Evolutionary conservation across 2,888 invertebrate species (phyloP), one percentile per base, ranked within the genome.

Genomic region (Ariolimax columbianus): DNA sequence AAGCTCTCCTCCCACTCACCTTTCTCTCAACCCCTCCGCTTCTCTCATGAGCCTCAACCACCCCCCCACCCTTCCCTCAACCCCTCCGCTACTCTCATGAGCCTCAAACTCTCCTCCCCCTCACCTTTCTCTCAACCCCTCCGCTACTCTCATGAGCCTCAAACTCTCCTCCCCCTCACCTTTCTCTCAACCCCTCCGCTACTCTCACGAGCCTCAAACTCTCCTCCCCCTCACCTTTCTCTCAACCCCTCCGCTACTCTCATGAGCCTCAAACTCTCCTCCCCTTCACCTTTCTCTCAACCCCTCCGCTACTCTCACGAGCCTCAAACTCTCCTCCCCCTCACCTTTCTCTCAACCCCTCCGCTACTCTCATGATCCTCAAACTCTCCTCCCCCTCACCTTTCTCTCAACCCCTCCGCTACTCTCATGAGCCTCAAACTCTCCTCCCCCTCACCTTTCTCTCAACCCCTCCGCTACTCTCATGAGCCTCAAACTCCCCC

Each of bases 41-140:
- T n/a, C n/a, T 51, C 51, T 51, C 51, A 51, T 51, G 51, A 51
- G 51, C 11, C 17, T 51, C 17, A 51, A 7, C 7, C 17, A 11
- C 17, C 77, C 73, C 47, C 77, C 59, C 38, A 40, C 77, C 75
- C 73, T 77, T 55, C 75, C 63, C 70, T 38, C 33, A 47, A 9
- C 47, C 73, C 33, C 26, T 23, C 73, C 40, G 26, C 47, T 73
- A 9, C 73, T 6, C 26, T 40, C 43, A 7, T 40, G 38, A 7
- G 11, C 17, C 47, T 14, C 14, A 51, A 47, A 47, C 47, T 1
- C 26, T 26, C 11, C 40, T 43, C 47, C 11, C 43, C 40, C 73
- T n/a, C 38, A 40, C 77, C 75, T 59, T 77, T 55, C 75, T 43
- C 70, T 38, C 33, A 47, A 9, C 47, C 73, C 33, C 26, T 23